These are phyloP conservation scores for Ptychobarbus kaznakovi DNA, from an alignment of 2,797 vertebrate species.

Conservation along the genomic window DNA sequence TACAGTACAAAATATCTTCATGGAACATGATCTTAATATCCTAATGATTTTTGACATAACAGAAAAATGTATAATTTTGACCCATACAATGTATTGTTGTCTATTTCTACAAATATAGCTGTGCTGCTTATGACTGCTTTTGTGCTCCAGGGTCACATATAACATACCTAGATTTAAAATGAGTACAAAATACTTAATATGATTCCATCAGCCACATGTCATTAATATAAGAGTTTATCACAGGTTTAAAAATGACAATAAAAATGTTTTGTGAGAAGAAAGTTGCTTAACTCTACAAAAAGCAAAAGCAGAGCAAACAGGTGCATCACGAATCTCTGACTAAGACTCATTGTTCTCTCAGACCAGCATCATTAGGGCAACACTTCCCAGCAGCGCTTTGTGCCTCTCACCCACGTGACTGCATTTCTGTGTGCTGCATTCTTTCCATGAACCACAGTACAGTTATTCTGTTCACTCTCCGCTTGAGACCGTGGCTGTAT, in stretches of 20 bases:
- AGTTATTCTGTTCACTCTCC: not conserved
- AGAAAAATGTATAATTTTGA: no score
- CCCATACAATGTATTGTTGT: no score
- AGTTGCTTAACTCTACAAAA: not conserved
- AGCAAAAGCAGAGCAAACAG: not conserved
- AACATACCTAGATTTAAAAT: no score
- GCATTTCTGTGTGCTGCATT: not conserved
- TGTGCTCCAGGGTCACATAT: no score
- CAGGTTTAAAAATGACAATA: not conserved
- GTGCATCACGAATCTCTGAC: not conserved
- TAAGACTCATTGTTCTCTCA: conserved; percentile 1
- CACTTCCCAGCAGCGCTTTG: not conserved
- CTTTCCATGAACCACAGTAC: not conserved
- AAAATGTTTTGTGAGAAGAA: not conserved
- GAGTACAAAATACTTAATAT: no score
- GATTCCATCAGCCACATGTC: no score
- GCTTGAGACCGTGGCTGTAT: not conserved
- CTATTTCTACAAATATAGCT: no score
- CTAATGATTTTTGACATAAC: no score
- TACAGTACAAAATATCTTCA: no score
- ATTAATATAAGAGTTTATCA: no score
- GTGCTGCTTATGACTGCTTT: no score
- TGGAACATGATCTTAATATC: no score
- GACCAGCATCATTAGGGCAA: not conserved
- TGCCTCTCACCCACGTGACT: not conserved